Base-by-base conservation (phyloP, 1,140 invertebrate species). In the Saxidomus purpurata region DNA sequence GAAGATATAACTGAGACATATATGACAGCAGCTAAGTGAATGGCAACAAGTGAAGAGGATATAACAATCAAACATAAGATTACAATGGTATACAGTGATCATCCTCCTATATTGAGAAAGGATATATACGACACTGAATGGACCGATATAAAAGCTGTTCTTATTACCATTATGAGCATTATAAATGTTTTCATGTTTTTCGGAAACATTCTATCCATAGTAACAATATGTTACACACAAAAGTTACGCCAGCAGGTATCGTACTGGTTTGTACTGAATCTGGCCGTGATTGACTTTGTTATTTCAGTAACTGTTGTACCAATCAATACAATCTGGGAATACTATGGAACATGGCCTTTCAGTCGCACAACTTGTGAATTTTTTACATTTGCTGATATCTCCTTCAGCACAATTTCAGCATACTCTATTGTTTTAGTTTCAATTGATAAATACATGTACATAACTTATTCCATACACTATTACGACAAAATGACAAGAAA, bases 261-360 rank as follows among this genome's bases (percentile, higher is more conserved):
- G 77, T 93, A 93, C 88, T 91, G 85, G 88, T 86, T 91, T 89
- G 92, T 93, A 47, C 63, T 93, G 19, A 92, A 91, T 55, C 69
- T 93, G 55, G 90, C 92, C 15, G 49, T 92, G n/a, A 82, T 91
- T 31, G 92, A 93, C 34, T 38, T 93, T 31, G 34, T 91, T 25
- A 92, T 91, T 31, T 89, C 90, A 2, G n/a, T 88, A 0, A 88
- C 87, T 13, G 91, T 93, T 0, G 89, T 93, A 34, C 92, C 92
- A 52, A 55, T 93, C 9, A 90, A 93, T 61, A 91, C 86, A 11
- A 55, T 91, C 17, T 93, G 92, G 92, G 91, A 92, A 47, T 90
- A 90, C 31, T 55, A 91, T 83, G 88, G 82, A n/a, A 74, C 43
- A n/a, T 93, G 90, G 90, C 92, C 92, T 40, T 92, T 93, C 34